These are phyloP conservation scores for Oscheius onirici DNA, from an alignment of 2,888 invertebrate genomes.

Conservation along the genomic window DNA sequence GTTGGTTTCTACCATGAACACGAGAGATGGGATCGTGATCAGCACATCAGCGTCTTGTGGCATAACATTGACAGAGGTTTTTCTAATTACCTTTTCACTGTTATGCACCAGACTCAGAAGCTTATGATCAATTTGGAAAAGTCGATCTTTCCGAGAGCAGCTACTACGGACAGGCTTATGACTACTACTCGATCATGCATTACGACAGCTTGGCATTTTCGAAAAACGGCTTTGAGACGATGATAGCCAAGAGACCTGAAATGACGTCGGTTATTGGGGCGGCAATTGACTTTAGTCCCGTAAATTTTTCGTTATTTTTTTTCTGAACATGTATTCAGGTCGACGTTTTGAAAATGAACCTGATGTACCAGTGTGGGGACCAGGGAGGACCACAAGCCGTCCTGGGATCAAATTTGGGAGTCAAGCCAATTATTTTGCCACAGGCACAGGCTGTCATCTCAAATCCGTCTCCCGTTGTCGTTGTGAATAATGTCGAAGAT, in stretches of 20 bases:
- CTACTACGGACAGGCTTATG: slow-evolving; percentile 69
- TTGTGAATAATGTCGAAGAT: slow-evolving; percentile 38
- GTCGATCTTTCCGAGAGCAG: slow-evolving; percentile 70
- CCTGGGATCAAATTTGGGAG: slow-evolving; percentile 25
- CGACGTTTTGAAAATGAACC: slow-evolving; percentile 70
- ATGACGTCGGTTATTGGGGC: slow-evolving; percentile 70
- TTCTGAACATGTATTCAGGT: slow-evolving; percentile 34
- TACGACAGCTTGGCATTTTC: slow-evolving; percentile 70
- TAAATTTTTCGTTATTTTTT: slow-evolving; percentile 6
- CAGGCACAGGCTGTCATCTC: neutral
- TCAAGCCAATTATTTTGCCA: slow-evolving; percentile 22
- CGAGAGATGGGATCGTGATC: slow-evolving; percentile 71
- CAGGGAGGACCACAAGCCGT: slow-evolving; percentile 23
- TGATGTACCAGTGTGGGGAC: slow-evolving; percentile 68
- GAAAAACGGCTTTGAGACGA: slow-evolving; percentile 65
- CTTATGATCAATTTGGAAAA: slow-evolving; percentile 71
- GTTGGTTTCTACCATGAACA: slow-evolving; percentile 71
- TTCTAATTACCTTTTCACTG: neutral
- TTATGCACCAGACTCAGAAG: slow-evolving; percentile 53
- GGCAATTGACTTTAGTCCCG: slow-evolving; percentile 69
- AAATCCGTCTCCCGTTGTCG: slow-evolving; percentile 16
- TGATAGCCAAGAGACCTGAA: slow-evolving; percentile 63
- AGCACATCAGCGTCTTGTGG: slow-evolving; percentile 70
- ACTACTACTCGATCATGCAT: slow-evolving; percentile 64
- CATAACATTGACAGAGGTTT: slow-evolving; percentile 70